Conservation (phyloP, 2,113 vertebrate species). For the Axis porcinus region DNA sequence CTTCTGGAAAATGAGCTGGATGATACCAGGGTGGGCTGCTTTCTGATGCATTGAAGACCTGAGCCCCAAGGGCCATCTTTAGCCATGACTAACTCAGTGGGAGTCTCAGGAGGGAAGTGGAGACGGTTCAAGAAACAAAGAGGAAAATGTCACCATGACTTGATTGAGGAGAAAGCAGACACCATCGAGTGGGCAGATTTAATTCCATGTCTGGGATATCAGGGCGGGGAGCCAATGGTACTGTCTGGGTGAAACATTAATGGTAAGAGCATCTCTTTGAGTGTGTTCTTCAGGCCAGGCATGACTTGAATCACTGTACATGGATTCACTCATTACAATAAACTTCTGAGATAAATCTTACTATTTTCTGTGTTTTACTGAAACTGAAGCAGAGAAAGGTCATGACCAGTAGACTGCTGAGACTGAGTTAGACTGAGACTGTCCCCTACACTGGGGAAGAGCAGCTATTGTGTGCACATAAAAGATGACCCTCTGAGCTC, state of each 20-base stretch:
- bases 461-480: background rate
- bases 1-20: background rate
- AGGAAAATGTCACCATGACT: background rate
- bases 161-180: background rate
- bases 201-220: background rate
- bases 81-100: background rate
- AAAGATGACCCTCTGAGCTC: background rate
- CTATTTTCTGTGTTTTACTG: background rate
- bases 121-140: background rate
- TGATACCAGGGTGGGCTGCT: background rate
- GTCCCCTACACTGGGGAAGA: background rate
- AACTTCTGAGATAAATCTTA: background rate
- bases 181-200: background rate
- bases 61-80: background rate
- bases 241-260: background rate
- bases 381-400: background rate
- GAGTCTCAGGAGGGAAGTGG: background rate
- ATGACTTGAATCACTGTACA: background rate
- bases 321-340: background rate
- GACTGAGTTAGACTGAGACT: background rate
- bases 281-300: background rate
- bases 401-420: background rate
- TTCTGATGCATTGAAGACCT: background rate
- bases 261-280: background rate
- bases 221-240: background rate